phyloP scores from a whole-genome alignment of 2,797 vertebrate species.

The Xenentodon cancila region DNA sequence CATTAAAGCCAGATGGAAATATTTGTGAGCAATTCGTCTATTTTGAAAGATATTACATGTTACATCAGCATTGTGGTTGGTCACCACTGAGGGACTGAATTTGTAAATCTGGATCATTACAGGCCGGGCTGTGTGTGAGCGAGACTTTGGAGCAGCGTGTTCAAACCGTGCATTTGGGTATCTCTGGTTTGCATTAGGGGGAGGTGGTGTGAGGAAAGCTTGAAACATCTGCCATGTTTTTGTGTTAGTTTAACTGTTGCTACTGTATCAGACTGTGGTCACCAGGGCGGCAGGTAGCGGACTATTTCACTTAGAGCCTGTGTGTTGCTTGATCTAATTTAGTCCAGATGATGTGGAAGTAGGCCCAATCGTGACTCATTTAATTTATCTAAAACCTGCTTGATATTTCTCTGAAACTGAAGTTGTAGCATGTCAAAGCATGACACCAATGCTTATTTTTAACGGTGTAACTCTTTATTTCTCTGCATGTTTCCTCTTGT shows the following conservation, averaged over 20 bases:
- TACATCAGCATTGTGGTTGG: constrained; percentile 19
- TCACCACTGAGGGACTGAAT: constrained; percentile 41
- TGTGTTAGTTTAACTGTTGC: constrained; percentile 84
- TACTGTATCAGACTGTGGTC: constrained; percentile 82
- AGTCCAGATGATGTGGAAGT: constrained; percentile 82
- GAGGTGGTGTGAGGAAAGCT: constrained; percentile 44
- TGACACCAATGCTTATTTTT: constrained; percentile 37
- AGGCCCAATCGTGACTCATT: constrained; percentile 73
- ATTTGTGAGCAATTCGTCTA: constrained; percentile 19
- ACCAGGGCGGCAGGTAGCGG: constrained; percentile 80
- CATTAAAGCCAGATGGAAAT: constrained; percentile 23
- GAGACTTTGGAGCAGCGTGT: constrained; percentile 19
- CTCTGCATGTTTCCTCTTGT: constrained; percentile 22
- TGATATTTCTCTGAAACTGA: constrained; percentile 51
- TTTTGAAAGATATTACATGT: constrained; percentile 14
- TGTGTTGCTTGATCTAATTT: constrained; percentile 79
- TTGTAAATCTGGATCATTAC: constrained; percentile 52
- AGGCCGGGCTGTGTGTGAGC: constrained; percentile 28
- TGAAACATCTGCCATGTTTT: constrained; percentile 80
- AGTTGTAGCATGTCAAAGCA: constrained; percentile 50
- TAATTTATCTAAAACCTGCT: constrained; percentile 69
- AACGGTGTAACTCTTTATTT: constrained; percentile 35
- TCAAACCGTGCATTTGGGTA: constrained; percentile 46
- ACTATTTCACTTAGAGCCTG: constrained; percentile 75
- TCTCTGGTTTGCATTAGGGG: constrained; percentile 78